A percentile compares a stretch with the other conserved stretches of the same genome.
phyloP scores from a whole-genome alignment of 2,113 vertebrate species.

The Trichomycterus rosablanca region DNA sequence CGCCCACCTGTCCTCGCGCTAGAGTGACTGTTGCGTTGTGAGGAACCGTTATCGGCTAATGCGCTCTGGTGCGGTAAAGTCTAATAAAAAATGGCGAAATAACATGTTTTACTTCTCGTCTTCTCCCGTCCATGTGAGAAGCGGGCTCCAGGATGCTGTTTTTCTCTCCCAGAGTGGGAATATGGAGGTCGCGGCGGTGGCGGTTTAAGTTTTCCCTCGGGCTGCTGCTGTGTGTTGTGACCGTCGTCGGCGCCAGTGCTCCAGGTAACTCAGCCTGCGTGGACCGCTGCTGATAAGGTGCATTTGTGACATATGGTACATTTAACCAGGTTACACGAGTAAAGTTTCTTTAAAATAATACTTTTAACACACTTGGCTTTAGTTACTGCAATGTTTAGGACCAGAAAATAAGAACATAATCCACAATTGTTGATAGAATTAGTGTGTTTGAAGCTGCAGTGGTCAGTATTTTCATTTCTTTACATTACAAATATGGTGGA shows the following conservation, averaged over 20 bases:
- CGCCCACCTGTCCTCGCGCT: constrained; percentile 17
- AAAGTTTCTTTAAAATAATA: not conserved
- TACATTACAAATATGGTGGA: too few relatives aligned
- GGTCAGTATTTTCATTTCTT: too few relatives aligned
- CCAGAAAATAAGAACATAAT: too few relatives aligned
- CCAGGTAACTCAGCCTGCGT: constrained; percentile 28
- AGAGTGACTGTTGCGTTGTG: not conserved
- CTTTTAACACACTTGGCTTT: too few relatives aligned
- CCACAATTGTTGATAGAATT: too few relatives aligned
- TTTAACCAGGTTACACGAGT: too few relatives aligned
- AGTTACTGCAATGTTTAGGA: too few relatives aligned
- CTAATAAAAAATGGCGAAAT: constrained; percentile 22
- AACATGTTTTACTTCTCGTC: constrained; percentile 24
- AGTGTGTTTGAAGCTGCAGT: too few relatives aligned
- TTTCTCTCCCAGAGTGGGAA: not conserved
- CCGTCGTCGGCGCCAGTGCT: constrained; percentile 24
- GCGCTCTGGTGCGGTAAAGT: not conserved
- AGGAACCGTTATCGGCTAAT: not conserved
- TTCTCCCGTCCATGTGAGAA: constrained; percentile 22
- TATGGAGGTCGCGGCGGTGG: constrained; percentile 22
- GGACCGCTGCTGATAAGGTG: too few relatives aligned
- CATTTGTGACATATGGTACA: too few relatives aligned
- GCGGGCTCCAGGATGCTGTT: constrained; percentile 36
- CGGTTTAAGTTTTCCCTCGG: not conserved
- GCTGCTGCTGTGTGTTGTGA: constrained; percentile 33